These are phyloP conservation scores for Enchytraeus crypticus DNA, from an alignment of 2,888 invertebrate genomes.

Conservation along the genomic window DNA sequence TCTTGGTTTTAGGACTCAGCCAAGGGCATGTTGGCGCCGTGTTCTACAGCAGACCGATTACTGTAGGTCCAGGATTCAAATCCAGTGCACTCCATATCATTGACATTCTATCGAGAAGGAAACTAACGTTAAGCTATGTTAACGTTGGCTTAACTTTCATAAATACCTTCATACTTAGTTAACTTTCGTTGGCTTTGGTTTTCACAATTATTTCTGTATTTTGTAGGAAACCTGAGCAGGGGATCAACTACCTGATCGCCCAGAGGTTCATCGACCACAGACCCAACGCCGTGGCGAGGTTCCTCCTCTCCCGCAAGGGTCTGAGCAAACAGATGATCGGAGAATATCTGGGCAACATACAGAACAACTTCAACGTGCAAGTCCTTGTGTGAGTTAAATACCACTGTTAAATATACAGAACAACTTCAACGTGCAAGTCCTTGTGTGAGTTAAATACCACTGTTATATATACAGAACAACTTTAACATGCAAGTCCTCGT, in stretches of 20 bases:
- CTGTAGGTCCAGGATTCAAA: too few species aligned
- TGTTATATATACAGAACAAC: constrained; percentile 85
- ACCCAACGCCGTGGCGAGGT: constrained; percentile 84
- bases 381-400: constrained; percentile 54
- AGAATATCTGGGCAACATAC: constrained; percentile 91
- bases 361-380: constrained; percentile 89
- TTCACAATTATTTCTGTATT: too few species aligned
- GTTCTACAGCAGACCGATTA: too few species aligned
- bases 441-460: constrained; percentile 36
- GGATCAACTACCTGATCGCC: constrained; percentile 83
- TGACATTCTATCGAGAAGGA: too few species aligned
- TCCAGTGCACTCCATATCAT: too few species aligned
- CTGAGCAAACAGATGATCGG: constrained; percentile 98
- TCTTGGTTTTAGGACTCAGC: too few species aligned
- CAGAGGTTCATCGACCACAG: constrained; percentile 89
- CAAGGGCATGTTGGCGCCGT: too few species aligned
- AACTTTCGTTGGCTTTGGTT: too few species aligned
- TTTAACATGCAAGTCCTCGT: constrained; percentile 81
- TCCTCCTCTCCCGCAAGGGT: constrained; percentile 89
- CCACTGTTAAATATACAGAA: constrained; percentile 90
- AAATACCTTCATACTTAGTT: too few species aligned
- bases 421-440: constrained; percentile 86
- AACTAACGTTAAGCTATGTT: too few species aligned
- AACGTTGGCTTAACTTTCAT: too few species aligned
- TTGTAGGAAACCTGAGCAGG: constrained; percentile 81